phyloP scores from a whole-genome alignment of 2,888 invertebrate species.

The Anthrax anthrax region DNA sequence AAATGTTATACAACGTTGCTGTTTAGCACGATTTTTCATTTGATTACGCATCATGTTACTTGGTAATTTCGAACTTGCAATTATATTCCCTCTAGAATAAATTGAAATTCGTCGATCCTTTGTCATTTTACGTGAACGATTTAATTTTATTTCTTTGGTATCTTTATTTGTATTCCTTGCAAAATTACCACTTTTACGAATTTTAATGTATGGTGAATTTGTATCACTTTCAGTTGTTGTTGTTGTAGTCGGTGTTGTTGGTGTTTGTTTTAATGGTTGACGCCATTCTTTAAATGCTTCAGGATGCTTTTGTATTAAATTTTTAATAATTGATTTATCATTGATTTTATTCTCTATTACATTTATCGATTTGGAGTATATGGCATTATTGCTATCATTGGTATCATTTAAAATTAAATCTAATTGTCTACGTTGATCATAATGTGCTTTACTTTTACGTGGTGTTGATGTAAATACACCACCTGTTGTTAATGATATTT shows the following conservation, averaged over 20 bases:
- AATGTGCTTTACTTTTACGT: slow-evolving; percentile 24
- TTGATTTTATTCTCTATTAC: neutral
- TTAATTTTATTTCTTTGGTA: neutral
- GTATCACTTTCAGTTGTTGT: slow-evolving; percentile 8
- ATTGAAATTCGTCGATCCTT: slow-evolving; percentile 15
- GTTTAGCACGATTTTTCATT: slow-evolving; percentile 15
- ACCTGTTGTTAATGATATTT: neutral
- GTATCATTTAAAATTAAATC: slow-evolving; percentile 15
- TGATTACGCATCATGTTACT: slow-evolving; percentile 13
- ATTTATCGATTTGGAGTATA: neutral
- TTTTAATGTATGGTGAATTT: slow-evolving; percentile 9
- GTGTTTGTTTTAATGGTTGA: neutral
- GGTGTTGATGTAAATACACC: slow-evolving; percentile 24
- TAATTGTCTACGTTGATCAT: slow-evolving; percentile 19
- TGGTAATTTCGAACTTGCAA: slow-evolving; percentile 15
- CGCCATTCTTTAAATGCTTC: slow-evolving; percentile 8
- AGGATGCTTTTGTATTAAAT: neutral
- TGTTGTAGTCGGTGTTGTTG: neutral
- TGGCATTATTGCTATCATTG: neutral
- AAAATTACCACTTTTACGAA: slow-evolving; percentile 4
- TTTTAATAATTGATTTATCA: neutral
- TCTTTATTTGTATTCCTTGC: slow-evolving; percentile 1
- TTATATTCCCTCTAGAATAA: slow-evolving; percentile 18
- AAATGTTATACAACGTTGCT: slow-evolving; percentile 17
- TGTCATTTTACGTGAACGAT: neutral